These are phyloP conservation scores for Homalodisca vitripennis DNA, from an alignment of 1,140 invertebrate genomes.

Conservation along the genomic window DNA sequence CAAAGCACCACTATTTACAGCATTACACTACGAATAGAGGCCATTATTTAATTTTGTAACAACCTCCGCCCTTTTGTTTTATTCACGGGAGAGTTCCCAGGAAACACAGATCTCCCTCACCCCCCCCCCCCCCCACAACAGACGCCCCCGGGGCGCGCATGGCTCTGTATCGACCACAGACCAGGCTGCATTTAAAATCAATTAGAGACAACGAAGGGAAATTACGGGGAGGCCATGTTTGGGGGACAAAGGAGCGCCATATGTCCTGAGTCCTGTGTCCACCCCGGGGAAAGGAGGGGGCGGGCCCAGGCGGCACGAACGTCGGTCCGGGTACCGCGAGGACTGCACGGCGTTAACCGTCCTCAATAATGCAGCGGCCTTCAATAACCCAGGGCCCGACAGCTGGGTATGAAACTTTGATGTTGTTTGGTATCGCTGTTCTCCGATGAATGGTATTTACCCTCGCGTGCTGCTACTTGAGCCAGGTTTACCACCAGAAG, in stretches of 20 bases:
- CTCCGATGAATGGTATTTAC: too few relatives aligned
- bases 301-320: neutral
- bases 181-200: constrained; percentile 53
- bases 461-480: too few relatives aligned
- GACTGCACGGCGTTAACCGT: too few relatives aligned
- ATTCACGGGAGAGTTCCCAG: too few relatives aligned
- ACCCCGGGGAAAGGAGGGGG: neutral
- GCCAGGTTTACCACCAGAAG: too few relatives aligned
- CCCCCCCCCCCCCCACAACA: constrained; percentile 7
- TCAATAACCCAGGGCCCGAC: neutral
- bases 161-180: neutral
- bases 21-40: too few relatives aligned
- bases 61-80: too few relatives aligned
- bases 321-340: too few relatives aligned
- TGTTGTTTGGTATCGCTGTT: constrained; percentile 1
- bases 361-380: too few relatives aligned
- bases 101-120: neutral
- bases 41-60: too few relatives aligned
- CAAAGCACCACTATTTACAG: too few relatives aligned
- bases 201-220: constrained; percentile 8
- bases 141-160: neutral
- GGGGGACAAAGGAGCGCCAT: neutral
- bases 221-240: neutral
- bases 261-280: constrained; percentile 20
- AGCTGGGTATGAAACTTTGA: constrained; percentile 16